Percentiles rank a stretch among this genome's conserved stretches.
phyloP scores from a whole-genome alignment of 1,140 invertebrate genomes.

The Teleogryllus occipitalis region DNA sequence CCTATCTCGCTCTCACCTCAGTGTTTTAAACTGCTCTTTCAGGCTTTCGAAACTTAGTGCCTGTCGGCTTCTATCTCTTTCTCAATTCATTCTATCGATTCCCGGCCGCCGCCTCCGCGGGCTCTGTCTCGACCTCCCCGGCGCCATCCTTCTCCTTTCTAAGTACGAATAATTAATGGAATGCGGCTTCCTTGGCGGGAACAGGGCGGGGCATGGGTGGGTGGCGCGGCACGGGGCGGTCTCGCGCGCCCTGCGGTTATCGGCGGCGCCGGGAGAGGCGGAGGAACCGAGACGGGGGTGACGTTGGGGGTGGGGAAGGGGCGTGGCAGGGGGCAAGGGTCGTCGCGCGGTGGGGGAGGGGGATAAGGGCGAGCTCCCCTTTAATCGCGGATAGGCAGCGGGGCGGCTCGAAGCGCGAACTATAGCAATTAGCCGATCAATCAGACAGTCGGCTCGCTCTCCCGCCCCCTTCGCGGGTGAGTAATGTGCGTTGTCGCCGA shows the following conservation, averaged over 20 bases:
- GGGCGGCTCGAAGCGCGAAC: too few species aligned
- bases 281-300: too few species aligned
- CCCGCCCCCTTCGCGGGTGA: too few species aligned
- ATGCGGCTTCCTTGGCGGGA: not conserved
- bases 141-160: not conserved
- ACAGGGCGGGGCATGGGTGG: not conserved
- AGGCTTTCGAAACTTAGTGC: not conserved
- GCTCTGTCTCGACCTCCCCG: not conserved
- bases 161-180: slow-evolving; percentile 1
- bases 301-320: too few species aligned
- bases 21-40: not conserved
- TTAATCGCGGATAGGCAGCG: too few species aligned
- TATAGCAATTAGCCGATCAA: too few species aligned
- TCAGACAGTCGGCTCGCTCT: too few species aligned
- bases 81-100: slow-evolving; percentile 1
- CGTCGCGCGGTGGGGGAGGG: too few species aligned
- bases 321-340: too few species aligned
- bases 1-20: not conserved
- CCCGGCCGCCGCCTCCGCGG: too few species aligned
- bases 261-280: too few species aligned
- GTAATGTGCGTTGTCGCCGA: not conserved
- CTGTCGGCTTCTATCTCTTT: not conserved
- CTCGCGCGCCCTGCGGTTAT: not conserved
- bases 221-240: not conserved
- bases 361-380: too few species aligned